These are phyloP conservation scores for Mus caroli DNA, from an alignment of 2,797 vertebrate species.

Conservation along the genomic window DNA sequence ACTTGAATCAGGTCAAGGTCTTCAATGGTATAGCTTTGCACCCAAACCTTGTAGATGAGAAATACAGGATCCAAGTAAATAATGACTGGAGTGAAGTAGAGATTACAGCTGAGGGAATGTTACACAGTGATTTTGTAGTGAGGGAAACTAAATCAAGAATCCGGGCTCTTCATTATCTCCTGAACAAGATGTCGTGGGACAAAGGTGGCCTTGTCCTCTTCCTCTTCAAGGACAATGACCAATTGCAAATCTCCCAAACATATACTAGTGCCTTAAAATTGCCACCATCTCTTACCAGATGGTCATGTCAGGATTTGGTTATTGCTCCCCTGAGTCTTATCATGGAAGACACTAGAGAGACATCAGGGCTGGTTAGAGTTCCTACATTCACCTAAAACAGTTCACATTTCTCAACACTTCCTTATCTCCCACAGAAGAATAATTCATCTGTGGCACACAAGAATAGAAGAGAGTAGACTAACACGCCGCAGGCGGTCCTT, in stretches of 20 bases:
- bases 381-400: neutral
- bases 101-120: neutral
- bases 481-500: neutral
- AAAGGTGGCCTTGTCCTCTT: neutral
- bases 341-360: neutral
- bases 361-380: neutral
- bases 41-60: neutral
- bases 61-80: neutral
- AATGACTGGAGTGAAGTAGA: neutral
- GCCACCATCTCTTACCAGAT: neutral
- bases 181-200: neutral
- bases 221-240: neutral
- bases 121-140: neutral
- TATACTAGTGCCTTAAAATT: neutral
- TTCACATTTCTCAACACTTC: too few relatives aligned
- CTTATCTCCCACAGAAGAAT: neutral
- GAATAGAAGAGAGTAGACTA: neutral
- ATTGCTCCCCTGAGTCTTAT: neutral
- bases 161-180: neutral
- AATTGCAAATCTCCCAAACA: neutral
- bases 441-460: neutral
- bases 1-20: neutral
- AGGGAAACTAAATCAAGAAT: neutral
- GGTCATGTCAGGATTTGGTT: neutral
- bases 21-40: neutral